Evolutionary conservation across 2,797 vertebrate genomes (phyloP).

Genomic region (Protosalanx chinensis): DNA sequence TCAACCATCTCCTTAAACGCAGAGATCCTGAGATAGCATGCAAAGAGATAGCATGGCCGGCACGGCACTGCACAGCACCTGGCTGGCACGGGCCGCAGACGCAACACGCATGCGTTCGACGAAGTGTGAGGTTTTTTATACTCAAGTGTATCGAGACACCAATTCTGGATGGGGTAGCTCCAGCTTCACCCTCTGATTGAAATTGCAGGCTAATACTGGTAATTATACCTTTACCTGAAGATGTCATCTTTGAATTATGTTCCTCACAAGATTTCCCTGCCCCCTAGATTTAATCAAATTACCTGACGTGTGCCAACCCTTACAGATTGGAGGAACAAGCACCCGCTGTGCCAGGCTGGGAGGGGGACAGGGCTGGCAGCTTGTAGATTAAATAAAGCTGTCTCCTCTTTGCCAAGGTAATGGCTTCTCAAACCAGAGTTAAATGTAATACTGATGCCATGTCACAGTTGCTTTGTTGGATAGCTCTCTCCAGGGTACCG

Average conservation of each 20-base stretch:
- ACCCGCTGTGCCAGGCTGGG: conserved; percentile 65
- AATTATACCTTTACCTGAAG: conserved; percentile 31
- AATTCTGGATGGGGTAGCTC: no score
- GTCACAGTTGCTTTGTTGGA: conserved; percentile 64
- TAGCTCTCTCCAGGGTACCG: conserved; percentile 42
- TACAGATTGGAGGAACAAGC: conserved; percentile 66
- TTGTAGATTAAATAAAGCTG: conserved; percentile 74
- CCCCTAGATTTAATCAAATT: conserved; percentile 67
- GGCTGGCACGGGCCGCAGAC: no score
- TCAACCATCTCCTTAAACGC: conserved; percentile 19
- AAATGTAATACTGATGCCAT: conserved; percentile 66
- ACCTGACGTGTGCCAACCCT: conserved; percentile 52
- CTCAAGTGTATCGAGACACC: no score
- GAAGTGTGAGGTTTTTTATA: no score
- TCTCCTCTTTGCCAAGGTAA: conserved; percentile 71
- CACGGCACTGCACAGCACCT: no score
- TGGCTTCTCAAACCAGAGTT: conserved; percentile 69
- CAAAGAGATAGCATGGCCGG: no score
- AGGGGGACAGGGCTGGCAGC: conserved; percentile 63
- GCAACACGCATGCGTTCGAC: no score
- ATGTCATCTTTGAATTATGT: conserved; percentile 55
- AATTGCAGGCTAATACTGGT: conserved; percentile 23
- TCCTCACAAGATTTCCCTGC: conserved; percentile 51
- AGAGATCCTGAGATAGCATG: no score
- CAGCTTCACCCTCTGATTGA: neutral